phyloP scores from a whole-genome alignment of 2,113 vertebrate genomes.

The Cyanistes caeruleus region DNA sequence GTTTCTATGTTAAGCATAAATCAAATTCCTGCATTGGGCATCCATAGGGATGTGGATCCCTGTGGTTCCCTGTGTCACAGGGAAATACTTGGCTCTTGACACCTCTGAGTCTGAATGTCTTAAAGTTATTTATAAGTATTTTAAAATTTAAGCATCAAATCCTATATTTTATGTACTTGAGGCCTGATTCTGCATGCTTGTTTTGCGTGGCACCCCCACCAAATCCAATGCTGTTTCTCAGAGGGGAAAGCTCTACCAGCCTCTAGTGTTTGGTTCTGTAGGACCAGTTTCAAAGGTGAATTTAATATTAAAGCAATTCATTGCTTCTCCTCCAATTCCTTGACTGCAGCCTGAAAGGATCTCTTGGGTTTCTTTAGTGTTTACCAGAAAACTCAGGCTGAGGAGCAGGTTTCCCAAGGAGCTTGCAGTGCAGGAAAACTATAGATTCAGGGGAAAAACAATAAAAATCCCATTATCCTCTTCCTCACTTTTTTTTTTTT shows the following conservation, averaged over 20 bases:
- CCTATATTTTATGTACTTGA: background rate
- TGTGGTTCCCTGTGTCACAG: background rate
- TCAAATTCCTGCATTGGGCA: background rate
- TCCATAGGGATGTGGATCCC: background rate
- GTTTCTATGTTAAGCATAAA: background rate
- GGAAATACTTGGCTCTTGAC: background rate
- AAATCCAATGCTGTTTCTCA: background rate
- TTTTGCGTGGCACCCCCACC: background rate
- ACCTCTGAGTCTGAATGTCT: slow-evolving; percentile 43
- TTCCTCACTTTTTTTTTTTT: background rate
- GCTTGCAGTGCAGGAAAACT: background rate
- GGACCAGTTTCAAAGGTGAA: background rate
- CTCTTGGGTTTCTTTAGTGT: background rate
- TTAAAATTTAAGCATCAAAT: slow-evolving; percentile 8
- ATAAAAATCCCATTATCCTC: too few species aligned
- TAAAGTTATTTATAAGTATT: slow-evolving; percentile 55
- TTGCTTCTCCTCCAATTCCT: background rate
- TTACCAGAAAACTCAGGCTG: background rate
- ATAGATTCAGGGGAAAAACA: background rate
- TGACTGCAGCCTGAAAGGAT: background rate
- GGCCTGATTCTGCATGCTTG: background rate
- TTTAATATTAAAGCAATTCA: background rate
- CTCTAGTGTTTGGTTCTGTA: background rate
- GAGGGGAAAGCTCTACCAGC: background rate
- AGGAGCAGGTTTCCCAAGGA: background rate